A percentile compares a stretch with the other conserved stretches of the same genome.
Conservation (phyloP, 2,797 vertebrate genomes). For the Rhinatrema bivittatum region DNA sequence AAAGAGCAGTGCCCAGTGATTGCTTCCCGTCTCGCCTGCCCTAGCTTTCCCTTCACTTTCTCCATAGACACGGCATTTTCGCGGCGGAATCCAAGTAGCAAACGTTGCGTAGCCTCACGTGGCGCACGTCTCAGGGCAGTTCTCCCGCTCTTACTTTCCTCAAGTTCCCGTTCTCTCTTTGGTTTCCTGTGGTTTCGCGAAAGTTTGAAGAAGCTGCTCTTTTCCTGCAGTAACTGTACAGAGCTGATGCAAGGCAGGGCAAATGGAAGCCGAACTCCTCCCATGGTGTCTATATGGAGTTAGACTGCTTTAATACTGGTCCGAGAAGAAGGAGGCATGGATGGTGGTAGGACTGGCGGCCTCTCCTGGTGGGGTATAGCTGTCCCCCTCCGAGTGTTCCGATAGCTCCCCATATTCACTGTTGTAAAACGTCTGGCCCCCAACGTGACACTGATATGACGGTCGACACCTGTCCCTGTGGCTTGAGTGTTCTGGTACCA, state of each 20-base stretch:
- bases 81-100: too few species aligned
- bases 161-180: accelerated
- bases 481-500: constrained; percentile 45
- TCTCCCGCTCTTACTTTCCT: neutral
- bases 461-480: constrained; percentile 51
- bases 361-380: constrained; percentile 29
- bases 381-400: constrained; percentile 52
- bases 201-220: constrained; percentile 22
- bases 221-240: neutral
- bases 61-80: too few species aligned
- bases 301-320: constrained; percentile 35
- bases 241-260: too few species aligned
- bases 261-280: too few species aligned
- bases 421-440: constrained; percentile 94
- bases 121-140: neutral
- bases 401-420: constrained; percentile 89
- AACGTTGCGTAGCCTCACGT: too few species aligned
- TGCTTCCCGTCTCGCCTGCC: too few species aligned
- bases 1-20: too few species aligned
- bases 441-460: constrained; percentile 59
- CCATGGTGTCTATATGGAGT: constrained; percentile 1
- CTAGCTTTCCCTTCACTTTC: too few species aligned
- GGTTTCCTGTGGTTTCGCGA: constrained; percentile 8
- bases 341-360: constrained; percentile 36
- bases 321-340: constrained; percentile 40